Base-by-base conservation (phyloP, 2,113 vertebrate species). In the Semicossyphus pulcher region DNA sequence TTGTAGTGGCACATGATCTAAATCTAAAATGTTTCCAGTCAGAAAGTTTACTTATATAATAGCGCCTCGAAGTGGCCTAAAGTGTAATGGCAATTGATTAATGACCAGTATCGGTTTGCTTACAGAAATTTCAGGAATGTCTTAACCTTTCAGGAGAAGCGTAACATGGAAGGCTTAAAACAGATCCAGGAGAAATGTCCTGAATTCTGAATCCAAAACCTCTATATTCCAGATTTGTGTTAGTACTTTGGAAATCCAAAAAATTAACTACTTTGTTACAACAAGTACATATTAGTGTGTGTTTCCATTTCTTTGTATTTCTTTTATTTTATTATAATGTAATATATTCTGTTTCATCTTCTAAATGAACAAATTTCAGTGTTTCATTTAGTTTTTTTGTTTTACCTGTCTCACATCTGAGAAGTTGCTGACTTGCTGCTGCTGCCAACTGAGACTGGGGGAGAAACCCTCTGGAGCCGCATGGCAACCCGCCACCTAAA, bases 391-490 rank as follows among this genome's bases (percentile, higher is more conserved):
- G 44, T 21, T 14, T 23, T 62, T 60, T 62, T 29, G 3, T 20
- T 53, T 66, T 63, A 92, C 90, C 90, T 88, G 91, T 86, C 87
- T 85, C 76, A 88, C 57, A 4, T 80, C 66, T 62, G 97, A 98
- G 86, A 99, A 99, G 71, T 89, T 94, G 58, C 94, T 88, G 74
- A 97, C 96, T 95, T 98, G 96, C 45, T 95, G 95, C 78, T 95
- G 96, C 39, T 99, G 97, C 98, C 98, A 99, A 16, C 84, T 92
- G 58, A 98, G 89, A 0, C 96, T 96, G 36, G 98, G 97, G 47
- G 91, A 96, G 70, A 95, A 97, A 16, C 98, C 98, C 76, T 90
- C 91, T 15, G 98, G 98, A 48, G 98, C 97, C 48, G 96, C 95
- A 16, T 93, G 94, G 64, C 97, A 99, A 1, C 94, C 94, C 0